Conservation (phyloP, 1,140 invertebrate species). For the Epicauta chinensis region DNA sequence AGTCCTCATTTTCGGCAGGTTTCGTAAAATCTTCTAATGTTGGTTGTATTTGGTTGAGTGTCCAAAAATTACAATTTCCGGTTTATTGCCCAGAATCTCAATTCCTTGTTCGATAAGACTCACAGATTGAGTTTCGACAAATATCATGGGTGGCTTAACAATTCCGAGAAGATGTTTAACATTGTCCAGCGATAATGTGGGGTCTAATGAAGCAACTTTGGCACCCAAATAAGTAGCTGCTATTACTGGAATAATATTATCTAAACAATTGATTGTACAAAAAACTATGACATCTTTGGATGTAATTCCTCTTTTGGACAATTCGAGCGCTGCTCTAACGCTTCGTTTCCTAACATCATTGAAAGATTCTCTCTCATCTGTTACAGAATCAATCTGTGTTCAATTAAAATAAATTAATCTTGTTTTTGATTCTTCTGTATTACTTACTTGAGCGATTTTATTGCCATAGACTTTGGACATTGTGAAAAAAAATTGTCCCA, state of each 20-base stretch:
- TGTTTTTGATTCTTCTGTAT: too few species aligned
- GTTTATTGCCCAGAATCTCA: constrained; percentile 1
- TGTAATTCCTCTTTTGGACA: constrained; percentile 7
- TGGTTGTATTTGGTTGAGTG: constrained; percentile 5
- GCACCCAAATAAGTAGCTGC: constrained; percentile 1
- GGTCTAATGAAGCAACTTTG: constrained; percentile 22
- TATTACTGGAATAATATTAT: constrained; percentile 8
- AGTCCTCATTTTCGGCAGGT: constrained; percentile 19
- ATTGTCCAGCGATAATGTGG: constrained; percentile 20
- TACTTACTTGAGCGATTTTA: constrained; percentile 20
- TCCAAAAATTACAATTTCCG: constrained; percentile 24
- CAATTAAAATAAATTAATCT: too few species aligned
- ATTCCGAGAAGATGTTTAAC: constrained; percentile 19
- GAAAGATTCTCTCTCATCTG: constrained; percentile 7
- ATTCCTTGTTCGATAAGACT: constrained; percentile 10
- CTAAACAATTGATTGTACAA: constrained; percentile 4
- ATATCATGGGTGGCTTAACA: constrained; percentile 29
- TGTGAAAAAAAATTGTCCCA: constrained; percentile 6
- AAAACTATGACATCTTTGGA: constrained; percentile 9
- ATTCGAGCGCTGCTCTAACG: constrained; percentile 3
- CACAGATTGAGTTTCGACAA: constrained; percentile 23
- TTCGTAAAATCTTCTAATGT: constrained; percentile 21
- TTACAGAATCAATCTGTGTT: neutral
- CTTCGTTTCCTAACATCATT: constrained; percentile 2
- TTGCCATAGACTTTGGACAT: constrained; percentile 8